phyloP scores from a whole-genome alignment of 2,113 vertebrate species.

The Herpailurus yagouaroundi region DNA sequence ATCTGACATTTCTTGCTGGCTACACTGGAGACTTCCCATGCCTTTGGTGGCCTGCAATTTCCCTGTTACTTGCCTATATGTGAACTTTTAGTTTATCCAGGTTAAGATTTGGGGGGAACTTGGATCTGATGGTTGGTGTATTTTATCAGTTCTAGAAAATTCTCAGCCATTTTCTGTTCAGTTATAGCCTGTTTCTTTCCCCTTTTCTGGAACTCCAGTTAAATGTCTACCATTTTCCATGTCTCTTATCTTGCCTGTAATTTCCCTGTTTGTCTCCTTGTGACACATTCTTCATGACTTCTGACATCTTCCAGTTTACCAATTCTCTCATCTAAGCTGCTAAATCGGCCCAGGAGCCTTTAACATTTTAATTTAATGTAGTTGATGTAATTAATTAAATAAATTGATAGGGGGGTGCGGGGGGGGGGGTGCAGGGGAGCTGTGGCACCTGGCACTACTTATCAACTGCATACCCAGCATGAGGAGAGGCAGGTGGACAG shows the following conservation, averaged over 20 bases:
- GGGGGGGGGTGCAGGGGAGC: background rate
- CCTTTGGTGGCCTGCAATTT: background rate
- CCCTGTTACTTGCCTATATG: background rate
- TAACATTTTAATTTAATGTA: background rate
- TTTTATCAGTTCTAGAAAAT: background rate
- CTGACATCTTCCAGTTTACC: background rate
- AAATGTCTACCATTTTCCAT: background rate
- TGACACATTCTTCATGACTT: background rate
- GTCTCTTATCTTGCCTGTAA: background rate
- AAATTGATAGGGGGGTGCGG: no score
- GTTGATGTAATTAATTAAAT: background rate
- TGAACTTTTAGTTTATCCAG: background rate
- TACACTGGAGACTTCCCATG: background rate
- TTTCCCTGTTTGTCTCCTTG: background rate
- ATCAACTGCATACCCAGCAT: background rate
- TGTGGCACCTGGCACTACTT: background rate
- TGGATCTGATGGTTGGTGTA: background rate
- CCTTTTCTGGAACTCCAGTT: background rate
- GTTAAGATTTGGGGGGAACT: background rate
- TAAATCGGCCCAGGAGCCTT: background rate
- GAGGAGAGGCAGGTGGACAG: background rate
- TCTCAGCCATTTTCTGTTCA: background rate
- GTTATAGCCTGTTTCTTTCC: background rate
- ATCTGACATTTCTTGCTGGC: background rate
- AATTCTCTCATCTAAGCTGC: background rate